Percentiles rank a stretch among this genome's conserved stretches.
Evolutionary conservation across 1,140 invertebrate species (phyloP).

Genomic region (Charaxes varanes): DNA sequence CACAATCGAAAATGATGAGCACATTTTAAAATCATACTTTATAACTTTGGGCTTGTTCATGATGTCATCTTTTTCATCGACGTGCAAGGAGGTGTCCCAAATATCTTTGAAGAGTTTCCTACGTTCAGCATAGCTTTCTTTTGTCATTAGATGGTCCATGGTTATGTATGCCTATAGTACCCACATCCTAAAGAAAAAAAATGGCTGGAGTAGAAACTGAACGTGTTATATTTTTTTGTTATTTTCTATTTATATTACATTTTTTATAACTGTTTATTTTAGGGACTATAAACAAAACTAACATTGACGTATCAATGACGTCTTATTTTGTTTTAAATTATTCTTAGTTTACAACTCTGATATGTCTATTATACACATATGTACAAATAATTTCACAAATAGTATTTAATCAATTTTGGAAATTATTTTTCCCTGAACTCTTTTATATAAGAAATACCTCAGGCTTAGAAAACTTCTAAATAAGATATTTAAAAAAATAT

Average conservation of each 20-base stretch:
- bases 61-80: constrained; percentile 38
- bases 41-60: constrained; percentile 52
- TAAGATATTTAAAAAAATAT: too few relatives aligned
- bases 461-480: too few relatives aligned
- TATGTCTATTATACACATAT: too few relatives aligned
- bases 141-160: constrained; percentile 29
- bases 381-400: not conserved
- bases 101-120: constrained; percentile 54
- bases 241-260: not conserved
- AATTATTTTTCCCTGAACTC: too few relatives aligned
- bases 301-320: too few relatives aligned
- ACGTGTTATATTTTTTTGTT: not conserved
- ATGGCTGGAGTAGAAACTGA: not conserved
- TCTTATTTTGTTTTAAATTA: too few relatives aligned
- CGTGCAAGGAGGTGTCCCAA: constrained; percentile 41
- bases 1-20: too few relatives aligned
- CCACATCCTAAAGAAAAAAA: not conserved
- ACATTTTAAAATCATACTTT: constrained; percentile 31
- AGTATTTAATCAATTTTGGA: not conserved
- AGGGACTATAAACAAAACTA: too few relatives aligned
- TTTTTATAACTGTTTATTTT: not conserved
- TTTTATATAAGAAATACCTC: too few relatives aligned
- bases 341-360: too few relatives aligned
- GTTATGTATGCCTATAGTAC: not conserved
- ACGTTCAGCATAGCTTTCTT: constrained; percentile 46